phyloP scores from a whole-genome alignment of 2,888 invertebrate species.

The Coenonympha arcania region DNA sequence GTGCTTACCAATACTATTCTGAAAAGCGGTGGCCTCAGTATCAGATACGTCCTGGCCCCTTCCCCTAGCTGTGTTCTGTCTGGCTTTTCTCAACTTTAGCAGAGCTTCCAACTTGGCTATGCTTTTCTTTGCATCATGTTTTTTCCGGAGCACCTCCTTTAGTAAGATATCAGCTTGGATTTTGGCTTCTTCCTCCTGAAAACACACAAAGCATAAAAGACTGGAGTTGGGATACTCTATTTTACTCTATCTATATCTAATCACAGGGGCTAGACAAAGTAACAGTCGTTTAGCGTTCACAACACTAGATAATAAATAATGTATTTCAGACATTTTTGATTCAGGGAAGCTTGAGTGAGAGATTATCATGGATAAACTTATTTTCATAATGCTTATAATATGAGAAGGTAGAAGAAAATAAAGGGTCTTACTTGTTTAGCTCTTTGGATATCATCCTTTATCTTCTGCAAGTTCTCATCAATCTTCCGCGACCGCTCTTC shows the following conservation, averaged over 20 bases:
- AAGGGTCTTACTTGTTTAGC: constrained; percentile 76
- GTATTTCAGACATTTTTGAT: no score
- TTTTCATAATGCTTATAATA: no score
- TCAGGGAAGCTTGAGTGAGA: no score
- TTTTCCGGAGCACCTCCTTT: constrained; percentile 80
- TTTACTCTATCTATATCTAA: not conserved
- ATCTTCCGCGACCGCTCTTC: constrained; percentile 75
- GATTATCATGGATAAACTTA: no score
- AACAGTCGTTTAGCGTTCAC: no score
- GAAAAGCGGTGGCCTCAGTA: constrained; percentile 72
- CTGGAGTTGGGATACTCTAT: not conserved
- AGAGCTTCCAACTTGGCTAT: constrained; percentile 77
- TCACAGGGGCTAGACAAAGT: no score
- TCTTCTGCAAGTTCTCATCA: constrained; percentile 78
- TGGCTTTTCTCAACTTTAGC: constrained; percentile 76
- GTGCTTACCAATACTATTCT: constrained; percentile 72
- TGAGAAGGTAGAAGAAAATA: not conserved
- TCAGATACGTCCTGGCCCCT: constrained; percentile 75
- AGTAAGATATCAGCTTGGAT: constrained; percentile 80
- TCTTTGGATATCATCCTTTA: constrained; percentile 76
- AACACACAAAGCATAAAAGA: constrained; percentile 9
- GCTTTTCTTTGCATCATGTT: constrained; percentile 79
- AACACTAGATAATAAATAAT: no score
- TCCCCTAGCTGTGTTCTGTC: constrained; percentile 76
- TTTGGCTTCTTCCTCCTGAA: constrained; percentile 77